Percentiles rank a stretch among this genome's conserved stretches.
Evolutionary conservation across 2,113 vertebrate species (phyloP).

Genomic region (Hemicordylus capensis): DNA sequence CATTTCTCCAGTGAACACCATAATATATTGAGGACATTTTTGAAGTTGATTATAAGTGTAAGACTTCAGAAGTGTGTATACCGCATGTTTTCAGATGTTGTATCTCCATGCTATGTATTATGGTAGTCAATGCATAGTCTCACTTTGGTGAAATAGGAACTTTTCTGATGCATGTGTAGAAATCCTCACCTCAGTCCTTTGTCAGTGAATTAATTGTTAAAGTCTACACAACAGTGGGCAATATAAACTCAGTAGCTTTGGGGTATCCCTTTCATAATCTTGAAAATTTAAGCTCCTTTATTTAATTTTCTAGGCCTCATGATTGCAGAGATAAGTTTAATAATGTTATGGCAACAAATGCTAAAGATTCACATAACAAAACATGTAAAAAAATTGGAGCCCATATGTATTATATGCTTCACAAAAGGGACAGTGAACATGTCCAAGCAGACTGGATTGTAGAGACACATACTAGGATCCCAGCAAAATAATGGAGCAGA

Average conservation of each 20-base stretch:
- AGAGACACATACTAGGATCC: neutral
- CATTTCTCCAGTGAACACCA: neutral
- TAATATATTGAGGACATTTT: neutral
- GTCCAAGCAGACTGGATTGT: neutral
- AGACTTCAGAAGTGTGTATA: neutral
- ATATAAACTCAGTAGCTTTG: too few relatives aligned
- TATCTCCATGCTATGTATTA: neutral
- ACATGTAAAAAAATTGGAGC: neutral
- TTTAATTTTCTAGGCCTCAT: neutral
- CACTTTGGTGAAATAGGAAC: too few relatives aligned
- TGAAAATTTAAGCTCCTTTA: neutral
- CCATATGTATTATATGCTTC: neutral
- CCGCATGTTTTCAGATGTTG: neutral
- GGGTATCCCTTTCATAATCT: neutral
- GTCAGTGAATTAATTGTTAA: too few relatives aligned
- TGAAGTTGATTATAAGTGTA: neutral
- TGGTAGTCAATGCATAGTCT: neutral
- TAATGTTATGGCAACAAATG: neutral
- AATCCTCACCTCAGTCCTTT: too few relatives aligned
- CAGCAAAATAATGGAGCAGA: too few relatives aligned
- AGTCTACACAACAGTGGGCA: too few relatives aligned
- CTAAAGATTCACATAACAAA: neutral
- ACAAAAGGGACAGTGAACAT: too few relatives aligned
- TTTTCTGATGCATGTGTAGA: too few relatives aligned
- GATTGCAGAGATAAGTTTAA: neutral